These are phyloP conservation scores for Echinarachnius parma DNA, from an alignment of 53 echinoderm and acorn worm genomes.

Conservation along the genomic window DNA sequence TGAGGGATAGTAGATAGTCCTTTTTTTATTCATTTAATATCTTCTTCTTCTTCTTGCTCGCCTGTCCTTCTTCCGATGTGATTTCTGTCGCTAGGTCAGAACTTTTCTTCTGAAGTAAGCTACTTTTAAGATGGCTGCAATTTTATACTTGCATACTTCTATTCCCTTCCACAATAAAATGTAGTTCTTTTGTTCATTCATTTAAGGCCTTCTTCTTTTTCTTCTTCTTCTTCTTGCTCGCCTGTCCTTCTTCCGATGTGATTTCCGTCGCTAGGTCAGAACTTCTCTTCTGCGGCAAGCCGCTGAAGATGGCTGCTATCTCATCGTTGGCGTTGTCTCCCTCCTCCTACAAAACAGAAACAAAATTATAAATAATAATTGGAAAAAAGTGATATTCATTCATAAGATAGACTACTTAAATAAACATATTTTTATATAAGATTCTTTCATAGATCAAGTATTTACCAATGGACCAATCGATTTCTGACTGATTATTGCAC, in stretches of 20 bases:
- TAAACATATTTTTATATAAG: no score
- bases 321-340: conserved; percentile 12
- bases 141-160: conserved; percentile 9
- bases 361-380: no score
- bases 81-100: no score
- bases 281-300: neutral
- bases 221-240: neutral
- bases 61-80: neutral
- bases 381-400: no score
- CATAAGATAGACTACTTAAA: no score
- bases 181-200: no score
- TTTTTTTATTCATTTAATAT: no score
- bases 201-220: conserved; percentile 40
- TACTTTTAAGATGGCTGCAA: conserved; percentile 15
- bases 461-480: no score
- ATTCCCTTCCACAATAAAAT: neutral
- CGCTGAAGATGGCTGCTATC: conserved; percentile 19
- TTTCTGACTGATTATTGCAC: no score
- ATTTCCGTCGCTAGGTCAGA: no score
- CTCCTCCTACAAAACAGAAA: neutral
- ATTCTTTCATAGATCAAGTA: no score
- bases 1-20: no score
- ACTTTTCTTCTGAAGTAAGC: neutral
- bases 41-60: conserved; percentile 9
- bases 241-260: neutral